Conservation (phyloP, 2,888 invertebrate species). For the Meiosimyza platycephala region DNA sequence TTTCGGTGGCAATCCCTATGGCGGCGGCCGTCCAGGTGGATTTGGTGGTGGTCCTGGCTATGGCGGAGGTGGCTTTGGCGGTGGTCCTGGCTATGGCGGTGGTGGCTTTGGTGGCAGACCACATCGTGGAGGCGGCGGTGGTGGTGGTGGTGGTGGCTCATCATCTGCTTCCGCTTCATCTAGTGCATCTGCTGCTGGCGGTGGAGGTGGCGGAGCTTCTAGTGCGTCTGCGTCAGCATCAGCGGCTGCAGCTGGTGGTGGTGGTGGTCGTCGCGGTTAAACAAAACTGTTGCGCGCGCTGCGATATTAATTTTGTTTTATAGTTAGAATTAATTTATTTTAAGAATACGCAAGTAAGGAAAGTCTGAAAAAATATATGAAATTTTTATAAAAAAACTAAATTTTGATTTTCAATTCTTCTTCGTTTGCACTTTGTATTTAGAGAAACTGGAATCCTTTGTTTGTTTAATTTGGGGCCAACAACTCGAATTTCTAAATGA, state of each 20-base stretch:
- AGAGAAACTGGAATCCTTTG: not conserved
- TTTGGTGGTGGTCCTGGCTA: constrained; percentile 22
- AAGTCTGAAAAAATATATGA: not conserved
- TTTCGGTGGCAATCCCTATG: constrained; percentile 11
- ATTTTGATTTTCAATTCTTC: not conserved
- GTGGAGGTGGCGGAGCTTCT: constrained; percentile 28
- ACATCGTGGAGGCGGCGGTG: constrained; percentile 29
- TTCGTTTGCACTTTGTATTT: not conserved
- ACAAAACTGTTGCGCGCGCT: not conserved
- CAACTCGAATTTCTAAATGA: no score
- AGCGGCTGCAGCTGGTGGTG: constrained; percentile 35
- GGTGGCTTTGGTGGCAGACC: constrained; percentile 33
- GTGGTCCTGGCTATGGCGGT: constrained; percentile 23
- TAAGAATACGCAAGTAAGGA: not conserved
- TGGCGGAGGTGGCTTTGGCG: constrained; percentile 19
- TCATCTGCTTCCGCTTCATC: constrained; percentile 37
- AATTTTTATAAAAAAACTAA: constrained; percentile 24
- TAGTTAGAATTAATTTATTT: constrained; percentile 12
- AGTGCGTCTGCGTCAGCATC: constrained; percentile 29
- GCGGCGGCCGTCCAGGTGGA: constrained; percentile 22
- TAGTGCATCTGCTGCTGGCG: constrained; percentile 29
- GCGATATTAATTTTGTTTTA: not conserved
- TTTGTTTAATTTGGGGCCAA: no score
- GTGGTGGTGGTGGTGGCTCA: constrained; percentile 36
- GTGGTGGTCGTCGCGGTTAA: constrained; percentile 37